Conservation (phyloP, 2,113 vertebrate genomes). For the Peromyscus leucopus region DNA sequence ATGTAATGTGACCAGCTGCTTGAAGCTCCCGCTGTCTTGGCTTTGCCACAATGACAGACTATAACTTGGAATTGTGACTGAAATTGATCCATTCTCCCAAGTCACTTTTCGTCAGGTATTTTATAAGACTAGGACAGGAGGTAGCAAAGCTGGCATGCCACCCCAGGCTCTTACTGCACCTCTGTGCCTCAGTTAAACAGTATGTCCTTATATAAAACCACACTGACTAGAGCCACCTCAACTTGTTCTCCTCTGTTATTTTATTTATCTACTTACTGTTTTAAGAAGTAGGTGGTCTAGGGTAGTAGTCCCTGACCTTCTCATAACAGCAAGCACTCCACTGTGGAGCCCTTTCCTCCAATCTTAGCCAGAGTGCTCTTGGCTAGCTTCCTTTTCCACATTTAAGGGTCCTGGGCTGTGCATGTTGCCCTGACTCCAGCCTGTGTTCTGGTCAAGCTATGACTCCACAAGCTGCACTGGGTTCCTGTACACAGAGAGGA, state of each 20-base stretch:
- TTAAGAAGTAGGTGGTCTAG: not conserved
- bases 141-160: not conserved
- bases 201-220: not conserved
- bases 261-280: not conserved
- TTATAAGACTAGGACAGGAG: not conserved
- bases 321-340: not conserved
- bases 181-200: not conserved
- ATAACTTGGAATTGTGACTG: not conserved
- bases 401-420: not conserved
- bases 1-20: not conserved
- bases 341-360: not conserved
- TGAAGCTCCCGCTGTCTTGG: not conserved
- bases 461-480: not conserved
- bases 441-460: not conserved
- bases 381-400: not conserved
- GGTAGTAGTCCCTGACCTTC: not conserved
- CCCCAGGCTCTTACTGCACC: not conserved
- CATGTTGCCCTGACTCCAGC: fast-evolving
- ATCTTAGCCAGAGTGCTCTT: not conserved
- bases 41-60: not conserved
- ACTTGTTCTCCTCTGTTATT: not conserved
- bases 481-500: not conserved
- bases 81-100: not conserved
- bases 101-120: not conserved
- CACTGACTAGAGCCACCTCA: not conserved